Base-by-base conservation (phyloP, 2,888 invertebrate species). In the Catocala sponsa region DNA sequence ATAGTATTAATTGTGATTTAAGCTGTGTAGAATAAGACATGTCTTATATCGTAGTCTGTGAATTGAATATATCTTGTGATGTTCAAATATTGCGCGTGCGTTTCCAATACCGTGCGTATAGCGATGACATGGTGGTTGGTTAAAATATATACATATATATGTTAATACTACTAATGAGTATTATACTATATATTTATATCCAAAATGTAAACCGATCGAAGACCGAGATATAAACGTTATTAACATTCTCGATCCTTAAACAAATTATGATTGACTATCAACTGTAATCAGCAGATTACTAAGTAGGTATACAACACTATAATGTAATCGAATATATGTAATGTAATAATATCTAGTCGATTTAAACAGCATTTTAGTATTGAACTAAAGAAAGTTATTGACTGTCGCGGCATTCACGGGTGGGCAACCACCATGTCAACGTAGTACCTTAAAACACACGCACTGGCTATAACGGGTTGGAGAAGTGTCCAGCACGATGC, bases 401-500 rank as follows among this genome's bases (percentile, higher is more conserved):
- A 38, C 7, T 38, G 35, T 6, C 35, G n/a, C 48, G 25, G 44
- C 25, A 15, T 54, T 12, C 51, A 49, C 52, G 52, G 68, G 64
- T 68, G 67, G 72, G 75, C 89, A 91, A 90, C 92, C 92, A 92
- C 91, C 88, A 86, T 87, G 91, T 85, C 89, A 82, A 70, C 80
- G 82, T 79, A 79, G 91, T 92, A 92, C 92, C 91, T 92, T 85
- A 88, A 89, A 88, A 89, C 83, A 84, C 90, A 91, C 90, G 90
- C 90, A 91, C 83, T 76, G 87, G 91, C 95, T 96, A 96, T 92
- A 96, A 95, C 63, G 97, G 97, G 92, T 97, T 97, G 95, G 98
- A 98, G 96, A 98, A 98, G 95, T 97, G 97, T 86, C 98, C 98
- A 81, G 98, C 98, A 85, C 97, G 97, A 74, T 95, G 95, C 71